phyloP scores from a whole-genome alignment of 2,113 vertebrate species.

The Proteles cristata region DNA sequence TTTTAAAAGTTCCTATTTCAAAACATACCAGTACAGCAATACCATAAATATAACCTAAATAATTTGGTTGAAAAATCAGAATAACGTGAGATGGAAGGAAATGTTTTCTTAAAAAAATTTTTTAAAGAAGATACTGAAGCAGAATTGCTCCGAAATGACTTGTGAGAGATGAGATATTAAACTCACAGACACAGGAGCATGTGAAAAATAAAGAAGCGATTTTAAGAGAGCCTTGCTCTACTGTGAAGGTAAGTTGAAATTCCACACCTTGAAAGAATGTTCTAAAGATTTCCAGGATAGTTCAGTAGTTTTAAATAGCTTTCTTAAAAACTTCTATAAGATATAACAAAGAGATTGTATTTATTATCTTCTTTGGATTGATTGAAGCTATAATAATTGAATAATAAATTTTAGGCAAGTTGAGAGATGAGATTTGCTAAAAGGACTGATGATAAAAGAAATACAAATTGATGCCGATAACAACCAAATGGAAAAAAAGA shows the following conservation, averaged over 20 bases:
- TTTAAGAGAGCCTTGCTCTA: not conserved
- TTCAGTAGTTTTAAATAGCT: not conserved
- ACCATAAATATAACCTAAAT: not conserved
- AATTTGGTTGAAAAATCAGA: not conserved
- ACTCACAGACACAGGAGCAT: not conserved
- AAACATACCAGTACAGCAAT: constrained; percentile 27
- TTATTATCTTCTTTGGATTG: constrained; percentile 41
- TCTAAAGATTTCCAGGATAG: constrained; percentile 2
- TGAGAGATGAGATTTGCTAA: constrained; percentile 32
- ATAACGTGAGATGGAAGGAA: not conserved
- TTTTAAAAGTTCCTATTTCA: constrained; percentile 47
- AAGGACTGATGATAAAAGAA: constrained; percentile 36
- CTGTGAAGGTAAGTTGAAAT: not conserved
- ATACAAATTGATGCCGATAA: constrained; percentile 6
- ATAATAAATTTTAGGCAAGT: not conserved
- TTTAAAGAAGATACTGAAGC: not conserved
- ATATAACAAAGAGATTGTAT: constrained; percentile 25
- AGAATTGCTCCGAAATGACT: constrained; percentile 50
- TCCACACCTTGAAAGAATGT: not conserved
- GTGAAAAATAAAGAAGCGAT: not conserved
- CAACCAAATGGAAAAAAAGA: constrained; percentile 39
- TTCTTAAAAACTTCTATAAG: constrained; percentile 6
- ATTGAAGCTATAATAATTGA: not conserved
- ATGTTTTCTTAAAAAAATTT: not conserved
- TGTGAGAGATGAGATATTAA: constrained; percentile 1